Evolutionary conservation across 2,113 vertebrate genomes (phyloP), one percentile per base, ranked within the genome.

Genomic region (Romanogobio albipinnatus): DNA sequence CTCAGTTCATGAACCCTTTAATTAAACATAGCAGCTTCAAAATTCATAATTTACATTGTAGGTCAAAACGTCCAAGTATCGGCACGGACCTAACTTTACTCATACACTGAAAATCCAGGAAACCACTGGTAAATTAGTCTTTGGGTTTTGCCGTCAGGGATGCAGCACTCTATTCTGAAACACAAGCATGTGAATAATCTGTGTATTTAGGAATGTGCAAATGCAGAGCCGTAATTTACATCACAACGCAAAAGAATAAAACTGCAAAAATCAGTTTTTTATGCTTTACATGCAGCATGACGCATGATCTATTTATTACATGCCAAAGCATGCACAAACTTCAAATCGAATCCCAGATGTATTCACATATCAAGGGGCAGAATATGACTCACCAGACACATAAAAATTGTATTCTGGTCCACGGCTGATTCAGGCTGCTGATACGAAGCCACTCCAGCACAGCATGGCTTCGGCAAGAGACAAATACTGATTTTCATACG

Each of bases 301-400:
- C 26, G 51, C 75, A 39, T 39, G 11, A 58, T 58, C 15, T 78
- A 78, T 78, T 78, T 78, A 78, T 78, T 43, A 59, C 56, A 78
- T 61, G 76, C 56, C 36, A 78, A 19, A 78, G 76, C 56, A 78
- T 78, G 76, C 53, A 61, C 33, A 59, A 78, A 78, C 56, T 61
- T 78, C 53, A 43, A 24, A 56, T 8, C 0, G 51, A 78, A 78
- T 39, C 56, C 56, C 76, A 78, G 76, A 59, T 78, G 53, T 78
- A 61, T 78, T 78, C 56, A 61, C 36, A 78, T 78, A 76, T 24
- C 76, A 43, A 78, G 56, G 13, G 58, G 22, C 56, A 61, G 36
- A 78, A 78, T 78, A 78, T 78, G 76, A 78, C 76, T 78, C 53
- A 78, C 76, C 56, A 58, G 56, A 78, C 76, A 59, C 76, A 61